Conservation (phyloP, 2,797 vertebrate species). For the Erpetoichthys calabaricus region DNA sequence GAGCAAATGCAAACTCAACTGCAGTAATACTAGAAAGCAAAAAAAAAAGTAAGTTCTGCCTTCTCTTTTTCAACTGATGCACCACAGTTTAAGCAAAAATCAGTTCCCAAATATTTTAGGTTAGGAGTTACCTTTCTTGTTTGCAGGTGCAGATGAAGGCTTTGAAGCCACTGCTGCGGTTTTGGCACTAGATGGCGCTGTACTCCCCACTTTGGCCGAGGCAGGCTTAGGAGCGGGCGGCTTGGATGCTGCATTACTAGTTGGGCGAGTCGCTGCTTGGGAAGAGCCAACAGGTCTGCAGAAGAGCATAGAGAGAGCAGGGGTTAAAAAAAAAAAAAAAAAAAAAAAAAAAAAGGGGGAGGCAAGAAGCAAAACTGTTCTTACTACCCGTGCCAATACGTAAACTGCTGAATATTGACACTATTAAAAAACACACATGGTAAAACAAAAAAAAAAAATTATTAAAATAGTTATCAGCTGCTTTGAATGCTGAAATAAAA, state of each 20-base stretch:
- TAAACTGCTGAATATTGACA: too few relatives aligned
- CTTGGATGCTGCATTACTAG: conserved; percentile 10
- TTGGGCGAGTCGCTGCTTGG: too few relatives aligned
- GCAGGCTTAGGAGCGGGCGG: conserved; percentile 38
- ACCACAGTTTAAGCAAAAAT: not conserved
- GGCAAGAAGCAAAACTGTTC: not conserved
- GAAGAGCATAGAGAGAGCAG: conserved; percentile 12
- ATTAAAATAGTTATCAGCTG: too few relatives aligned
- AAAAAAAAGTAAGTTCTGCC: conserved; percentile 8
- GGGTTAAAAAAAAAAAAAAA: not conserved
- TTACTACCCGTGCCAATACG: too few relatives aligned
- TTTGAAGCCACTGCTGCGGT: conserved; percentile 30
- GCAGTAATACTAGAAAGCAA: conserved; percentile 5
- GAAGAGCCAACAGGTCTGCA: conserved; percentile 17
- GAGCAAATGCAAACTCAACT: not conserved
- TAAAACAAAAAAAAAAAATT: too few relatives aligned
- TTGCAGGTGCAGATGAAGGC: conserved; percentile 31
- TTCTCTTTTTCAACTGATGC: not conserved
- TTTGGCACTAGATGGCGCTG: conserved; percentile 44
- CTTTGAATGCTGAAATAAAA: too few relatives aligned
- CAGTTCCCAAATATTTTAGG: not conserved
- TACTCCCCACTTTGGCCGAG: conserved; percentile 29
- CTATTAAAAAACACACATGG: too few relatives aligned
- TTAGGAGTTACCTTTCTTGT: conserved; percentile 47
- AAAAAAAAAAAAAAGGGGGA: too few relatives aligned